Evolutionary conservation across 2,888 invertebrate species (phyloP).

Genomic region (Drosophila infuscata): DNA sequence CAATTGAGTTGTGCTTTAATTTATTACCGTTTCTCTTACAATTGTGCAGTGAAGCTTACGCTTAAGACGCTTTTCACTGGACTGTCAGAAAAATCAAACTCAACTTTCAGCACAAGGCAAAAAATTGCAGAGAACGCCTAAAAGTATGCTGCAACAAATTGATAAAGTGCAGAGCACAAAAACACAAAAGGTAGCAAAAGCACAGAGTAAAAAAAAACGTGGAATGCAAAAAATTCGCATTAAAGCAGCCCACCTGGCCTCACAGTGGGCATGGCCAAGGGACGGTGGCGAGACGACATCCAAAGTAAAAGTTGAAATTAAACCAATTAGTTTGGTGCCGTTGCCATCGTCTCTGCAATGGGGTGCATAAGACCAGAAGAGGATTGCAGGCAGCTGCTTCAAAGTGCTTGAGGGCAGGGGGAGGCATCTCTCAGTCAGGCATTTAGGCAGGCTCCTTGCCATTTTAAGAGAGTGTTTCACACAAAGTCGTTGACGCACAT

Average conservation of each 20-base stretch:
- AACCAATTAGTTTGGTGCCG: constrained; percentile 78
- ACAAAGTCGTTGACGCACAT: constrained; percentile 20
- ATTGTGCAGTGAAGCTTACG: no score
- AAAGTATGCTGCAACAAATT: constrained; percentile 66
- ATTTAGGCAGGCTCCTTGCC: constrained; percentile 54
- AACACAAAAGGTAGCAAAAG: constrained; percentile 11
- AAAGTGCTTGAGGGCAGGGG: constrained; percentile 2
- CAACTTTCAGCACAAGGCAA: constrained; percentile 4
- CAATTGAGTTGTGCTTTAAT: neutral
- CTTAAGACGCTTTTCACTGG: constrained; percentile 28
- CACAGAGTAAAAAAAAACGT: constrained; percentile 11
- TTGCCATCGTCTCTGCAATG: constrained; percentile 53
- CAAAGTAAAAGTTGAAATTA: constrained; percentile 82
- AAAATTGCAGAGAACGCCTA: constrained; percentile 33
- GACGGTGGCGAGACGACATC: constrained; percentile 32
- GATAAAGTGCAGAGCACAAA: constrained; percentile 35
- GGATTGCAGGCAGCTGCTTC: neutral
- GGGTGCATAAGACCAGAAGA: constrained; percentile 54
- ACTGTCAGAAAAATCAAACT: constrained; percentile 14
- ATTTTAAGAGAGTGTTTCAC: constrained; percentile 46
- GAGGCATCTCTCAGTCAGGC: constrained; percentile 38
- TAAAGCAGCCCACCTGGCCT: constrained; percentile 45
- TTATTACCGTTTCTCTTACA: no score
- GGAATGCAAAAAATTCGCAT: constrained; percentile 37
- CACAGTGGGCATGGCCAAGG: constrained; percentile 10